phyloP scores from a whole-genome alignment of 2,888 invertebrate genomes.

The Dendrolimus pini region DNA sequence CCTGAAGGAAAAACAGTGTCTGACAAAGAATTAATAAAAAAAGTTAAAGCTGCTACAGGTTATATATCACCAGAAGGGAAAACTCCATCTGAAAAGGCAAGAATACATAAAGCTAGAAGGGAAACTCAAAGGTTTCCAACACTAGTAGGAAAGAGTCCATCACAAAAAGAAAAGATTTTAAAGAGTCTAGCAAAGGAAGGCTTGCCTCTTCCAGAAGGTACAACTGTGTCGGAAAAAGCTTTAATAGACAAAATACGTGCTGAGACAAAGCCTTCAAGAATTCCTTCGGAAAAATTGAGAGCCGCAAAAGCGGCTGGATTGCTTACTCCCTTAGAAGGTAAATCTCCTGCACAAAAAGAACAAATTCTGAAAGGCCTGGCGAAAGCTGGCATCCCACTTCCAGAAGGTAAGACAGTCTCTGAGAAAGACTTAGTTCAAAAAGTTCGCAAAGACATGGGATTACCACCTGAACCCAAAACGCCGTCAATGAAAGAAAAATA shows the following conservation, averaged over 20 bases:
- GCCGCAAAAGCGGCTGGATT: conserved; percentile 21
- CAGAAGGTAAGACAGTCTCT: conserved; percentile 19
- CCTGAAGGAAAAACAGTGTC: conserved; percentile 31
- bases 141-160: conserved; percentile 24
- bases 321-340: conserved; percentile 19
- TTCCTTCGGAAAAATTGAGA: conserved; percentile 14
- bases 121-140: conserved; percentile 6
- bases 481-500: conserved; percentile 14
- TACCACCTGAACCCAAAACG: conserved; percentile 10
- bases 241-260: conserved; percentile 18
- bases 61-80: conserved; percentile 12
- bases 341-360: conserved; percentile 22
- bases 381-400: conserved; percentile 16
- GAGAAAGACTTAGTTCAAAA: conserved; percentile 17
- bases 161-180: conserved; percentile 30
- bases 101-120: conserved; percentile 14
- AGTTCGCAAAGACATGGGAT: conserved; percentile 9
- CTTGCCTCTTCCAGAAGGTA: conserved; percentile 19
- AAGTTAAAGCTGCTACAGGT: conserved; percentile 13
- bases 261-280: conserved; percentile 3
- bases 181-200: conserved; percentile 18
- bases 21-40: conserved; percentile 24
- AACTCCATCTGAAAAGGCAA: conserved; percentile 19
- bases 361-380: conserved; percentile 20
- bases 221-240: conserved; percentile 19